Evolutionary conservation across 1,140 invertebrate genomes (phyloP).

Genomic region (Oryzaephilus surinamensis): DNA sequence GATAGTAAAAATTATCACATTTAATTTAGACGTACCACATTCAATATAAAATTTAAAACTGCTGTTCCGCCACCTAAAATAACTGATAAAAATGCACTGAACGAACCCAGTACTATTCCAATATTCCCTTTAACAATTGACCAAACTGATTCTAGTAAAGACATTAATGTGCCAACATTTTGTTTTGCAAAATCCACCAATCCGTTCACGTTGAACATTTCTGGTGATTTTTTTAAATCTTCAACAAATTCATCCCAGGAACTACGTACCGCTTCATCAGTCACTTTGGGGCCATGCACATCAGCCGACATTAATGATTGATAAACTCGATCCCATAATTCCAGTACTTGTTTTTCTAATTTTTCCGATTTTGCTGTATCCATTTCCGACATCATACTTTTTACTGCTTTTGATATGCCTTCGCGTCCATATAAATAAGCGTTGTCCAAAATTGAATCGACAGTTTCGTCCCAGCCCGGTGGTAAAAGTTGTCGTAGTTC

Average conservation of each 20-base stretch:
- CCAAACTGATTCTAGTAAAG: constrained; percentile 89
- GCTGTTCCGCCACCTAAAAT: constrained; percentile 87
- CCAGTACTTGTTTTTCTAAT: constrained; percentile 82
- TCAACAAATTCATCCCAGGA: constrained; percentile 64
- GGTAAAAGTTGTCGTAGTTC: constrained; percentile 66
- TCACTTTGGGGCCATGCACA: constrained; percentile 53
- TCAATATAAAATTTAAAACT: constrained; percentile 85
- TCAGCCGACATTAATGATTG: constrained; percentile 74
- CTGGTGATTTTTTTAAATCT: constrained; percentile 60
- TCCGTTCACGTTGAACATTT: constrained; percentile 62
- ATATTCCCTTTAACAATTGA: constrained; percentile 85
- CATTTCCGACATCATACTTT: constrained; percentile 67
- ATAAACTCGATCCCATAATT: constrained; percentile 88
- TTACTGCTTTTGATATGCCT: constrained; percentile 71
- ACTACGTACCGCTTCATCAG: constrained; percentile 52
- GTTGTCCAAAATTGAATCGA: constrained; percentile 84
- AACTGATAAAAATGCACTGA: constrained; percentile 78
- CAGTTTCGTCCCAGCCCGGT: constrained; percentile 62
- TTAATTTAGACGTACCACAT: constrained; percentile 58
- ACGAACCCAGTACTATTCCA: constrained; percentile 73
- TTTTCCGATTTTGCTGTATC: constrained; percentile 71
- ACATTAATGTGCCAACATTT: constrained; percentile 83
- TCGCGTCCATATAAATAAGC: constrained; percentile 83
- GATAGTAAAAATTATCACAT: constrained; percentile 9
- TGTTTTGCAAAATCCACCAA: constrained; percentile 77